These are phyloP conservation scores for Diploscapter pachys DNA, from an alignment of 1,140 invertebrate genomes.

Conservation along the genomic window DNA sequence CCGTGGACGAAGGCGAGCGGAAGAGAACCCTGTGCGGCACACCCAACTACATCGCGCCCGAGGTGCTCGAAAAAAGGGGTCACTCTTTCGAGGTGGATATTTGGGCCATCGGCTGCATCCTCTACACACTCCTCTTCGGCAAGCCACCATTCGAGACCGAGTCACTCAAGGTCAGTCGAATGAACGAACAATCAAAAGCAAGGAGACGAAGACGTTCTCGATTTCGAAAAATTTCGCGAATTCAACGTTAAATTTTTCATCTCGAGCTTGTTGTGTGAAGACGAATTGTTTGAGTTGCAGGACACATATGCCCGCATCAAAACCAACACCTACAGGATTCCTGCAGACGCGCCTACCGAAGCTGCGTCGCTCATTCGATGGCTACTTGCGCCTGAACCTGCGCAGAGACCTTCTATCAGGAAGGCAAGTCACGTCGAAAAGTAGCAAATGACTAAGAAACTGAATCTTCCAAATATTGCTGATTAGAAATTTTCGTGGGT, in stretches of 20 bases:
- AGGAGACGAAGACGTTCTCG: too few species aligned
- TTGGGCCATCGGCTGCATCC: slow-evolving; percentile 90
- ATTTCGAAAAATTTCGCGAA: too few species aligned
- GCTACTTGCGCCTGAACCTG: slow-evolving; percentile 79
- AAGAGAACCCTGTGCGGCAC: slow-evolving; percentile 74
- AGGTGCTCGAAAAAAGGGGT: slow-evolving; percentile 69
- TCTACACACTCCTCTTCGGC: slow-evolving; percentile 90
- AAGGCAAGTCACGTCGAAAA: neutral
- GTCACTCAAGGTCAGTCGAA: slow-evolving; percentile 47
- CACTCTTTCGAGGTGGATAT: slow-evolving; percentile 92
- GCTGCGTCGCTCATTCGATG: slow-evolving; percentile 78
- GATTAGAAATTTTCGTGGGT: too few species aligned
- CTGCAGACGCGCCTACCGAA: slow-evolving; percentile 67
- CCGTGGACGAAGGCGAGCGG: slow-evolving; percentile 69
- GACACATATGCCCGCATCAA: slow-evolving; percentile 66
- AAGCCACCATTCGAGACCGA: slow-evolving; percentile 59
- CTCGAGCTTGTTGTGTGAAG: too few species aligned
- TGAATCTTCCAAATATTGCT: too few species aligned
- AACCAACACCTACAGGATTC: slow-evolving; percentile 83
- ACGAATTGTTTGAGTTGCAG: slow-evolving; percentile 14
- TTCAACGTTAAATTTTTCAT: too few species aligned
- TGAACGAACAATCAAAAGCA: too few species aligned
- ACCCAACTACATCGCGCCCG: slow-evolving; percentile 91
- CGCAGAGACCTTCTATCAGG: slow-evolving; percentile 72
- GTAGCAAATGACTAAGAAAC: too few species aligned